Percentiles rank a stretch among this genome's conserved stretches.
Conservation (phyloP, 2,888 invertebrate genomes). For the Steinernema carpocapsae region DNA sequence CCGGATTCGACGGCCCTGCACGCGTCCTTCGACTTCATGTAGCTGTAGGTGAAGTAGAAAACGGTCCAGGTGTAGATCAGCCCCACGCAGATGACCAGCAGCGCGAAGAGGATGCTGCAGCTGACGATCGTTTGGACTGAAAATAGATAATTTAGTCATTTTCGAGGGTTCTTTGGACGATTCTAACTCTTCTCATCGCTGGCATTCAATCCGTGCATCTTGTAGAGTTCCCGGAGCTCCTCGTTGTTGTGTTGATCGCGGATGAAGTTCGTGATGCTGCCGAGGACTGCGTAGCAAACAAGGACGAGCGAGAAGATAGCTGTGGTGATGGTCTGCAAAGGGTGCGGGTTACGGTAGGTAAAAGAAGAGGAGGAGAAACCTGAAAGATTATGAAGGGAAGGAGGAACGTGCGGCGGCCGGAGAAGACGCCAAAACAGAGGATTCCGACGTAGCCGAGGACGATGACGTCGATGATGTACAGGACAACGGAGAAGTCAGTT, state of each 20-base stretch:
- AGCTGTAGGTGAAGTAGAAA: constrained; percentile 24
- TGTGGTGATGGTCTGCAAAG: neutral
- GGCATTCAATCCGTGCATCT: constrained; percentile 1
- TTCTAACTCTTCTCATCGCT: constrained; percentile 10
- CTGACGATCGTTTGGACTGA: constrained; percentile 25
- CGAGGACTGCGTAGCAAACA: constrained; percentile 3
- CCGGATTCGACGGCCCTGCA: neutral
- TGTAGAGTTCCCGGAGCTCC: neutral
- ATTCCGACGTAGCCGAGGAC: constrained; percentile 11
- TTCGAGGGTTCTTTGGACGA: neutral
- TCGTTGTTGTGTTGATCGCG: constrained; percentile 13
- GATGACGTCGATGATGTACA: constrained; percentile 25
- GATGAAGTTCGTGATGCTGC: constrained; percentile 12
- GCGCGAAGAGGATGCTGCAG: constrained; percentile 16
- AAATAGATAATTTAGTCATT: neutral
- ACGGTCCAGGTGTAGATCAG: constrained; percentile 22
- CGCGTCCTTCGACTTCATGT: neutral
- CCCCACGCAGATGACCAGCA: constrained; percentile 14
- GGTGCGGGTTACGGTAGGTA: neutral
- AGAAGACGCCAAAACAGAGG: constrained; percentile 24
- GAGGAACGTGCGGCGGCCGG: constrained; percentile 5
- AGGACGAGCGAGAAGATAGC: constrained; percentile 21
- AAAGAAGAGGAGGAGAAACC: neutral
- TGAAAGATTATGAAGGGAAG: constrained; percentile 16
- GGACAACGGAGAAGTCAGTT: neutral